A percentile compares a stretch with the other conserved stretches of the same genome.
phyloP scores from a whole-genome alignment of 53 echinoderm and acorn worm species.

The Mesocentrotus franciscanus region DNA sequence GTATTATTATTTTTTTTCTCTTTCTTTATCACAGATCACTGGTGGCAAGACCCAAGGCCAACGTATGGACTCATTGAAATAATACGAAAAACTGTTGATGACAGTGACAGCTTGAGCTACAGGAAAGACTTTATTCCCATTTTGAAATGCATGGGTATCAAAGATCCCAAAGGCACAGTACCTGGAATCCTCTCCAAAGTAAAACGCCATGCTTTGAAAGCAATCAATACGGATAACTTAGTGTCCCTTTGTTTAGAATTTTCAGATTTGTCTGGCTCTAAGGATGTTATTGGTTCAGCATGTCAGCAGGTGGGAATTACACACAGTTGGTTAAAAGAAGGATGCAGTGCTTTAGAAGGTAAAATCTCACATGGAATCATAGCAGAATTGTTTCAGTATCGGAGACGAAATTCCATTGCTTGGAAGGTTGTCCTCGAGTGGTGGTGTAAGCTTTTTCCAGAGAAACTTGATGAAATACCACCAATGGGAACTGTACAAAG shows the following conservation, averaged over 20 bases:
- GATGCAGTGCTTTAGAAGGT: neutral
- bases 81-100: conserved; percentile 66
- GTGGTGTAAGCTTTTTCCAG: conserved; percentile 68
- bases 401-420: conserved; percentile 30
- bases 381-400: conserved; percentile 40
- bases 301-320: conserved; percentile 62
- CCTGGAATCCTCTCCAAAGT: neutral
- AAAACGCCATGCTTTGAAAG: neutral
- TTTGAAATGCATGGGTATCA: conserved; percentile 60
- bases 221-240: neutral
- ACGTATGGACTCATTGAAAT: conserved; percentile 73
- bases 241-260: conserved; percentile 18
- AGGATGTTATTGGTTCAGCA: conserved; percentile 61
- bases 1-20: neutral
- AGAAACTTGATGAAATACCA: conserved; percentile 48
- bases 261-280: conserved; percentile 20
- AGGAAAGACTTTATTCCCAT: conserved; percentile 64
- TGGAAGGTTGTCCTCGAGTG: conserved; percentile 66
- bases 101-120: conserved; percentile 52
- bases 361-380: conserved; percentile 60
- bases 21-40: conserved; percentile 67
- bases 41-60: conserved; percentile 71
- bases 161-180: conserved; percentile 64
- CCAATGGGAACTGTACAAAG: conserved; percentile 54
- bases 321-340: conserved; percentile 64